These are phyloP conservation scores for Junonia oenone DNA, from an alignment of 2,888 invertebrate species.

Conservation along the genomic window DNA sequence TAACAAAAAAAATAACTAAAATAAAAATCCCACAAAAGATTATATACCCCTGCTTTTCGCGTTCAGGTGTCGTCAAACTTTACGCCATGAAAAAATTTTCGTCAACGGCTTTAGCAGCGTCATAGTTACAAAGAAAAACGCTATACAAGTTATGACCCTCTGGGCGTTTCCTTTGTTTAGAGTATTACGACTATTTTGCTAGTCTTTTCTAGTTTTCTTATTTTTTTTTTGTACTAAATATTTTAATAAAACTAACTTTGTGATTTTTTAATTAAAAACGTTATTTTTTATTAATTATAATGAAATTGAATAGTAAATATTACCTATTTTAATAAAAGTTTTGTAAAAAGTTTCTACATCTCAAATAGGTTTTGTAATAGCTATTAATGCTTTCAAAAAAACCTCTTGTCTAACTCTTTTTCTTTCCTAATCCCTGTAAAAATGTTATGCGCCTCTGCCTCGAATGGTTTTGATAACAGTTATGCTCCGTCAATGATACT, in stretches of 20 bases:
- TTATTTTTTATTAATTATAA: background rate
- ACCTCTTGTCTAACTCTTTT: too few species aligned
- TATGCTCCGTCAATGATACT: background rate
- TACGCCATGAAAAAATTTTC: constrained; percentile 51
- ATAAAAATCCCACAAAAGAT: background rate
- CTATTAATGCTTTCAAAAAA: too few species aligned
- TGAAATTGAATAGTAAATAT: too few species aligned
- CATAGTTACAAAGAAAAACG: constrained; percentile 66
- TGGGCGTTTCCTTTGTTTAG: constrained; percentile 65
- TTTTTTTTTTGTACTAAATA: background rate
- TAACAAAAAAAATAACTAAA: background rate
- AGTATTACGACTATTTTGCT: background rate
- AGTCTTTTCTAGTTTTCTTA: background rate
- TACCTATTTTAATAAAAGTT: too few species aligned
- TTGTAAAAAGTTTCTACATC: too few species aligned
- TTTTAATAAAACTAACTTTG: background rate
- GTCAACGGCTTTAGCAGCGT: constrained; percentile 62
- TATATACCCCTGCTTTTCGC: background rate
- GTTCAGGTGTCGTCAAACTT: constrained; percentile 7
- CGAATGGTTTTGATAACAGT: background rate
- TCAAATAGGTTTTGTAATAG: too few species aligned
- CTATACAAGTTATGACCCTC: constrained; percentile 65
- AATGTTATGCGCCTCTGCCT: background rate
- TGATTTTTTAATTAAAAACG: background rate
- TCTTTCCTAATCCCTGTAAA: too few species aligned